These are phyloP conservation scores for Parapristionchus giblindavisi DNA, from an alignment of 2,888 invertebrate species.

Conservation along the genomic window DNA sequence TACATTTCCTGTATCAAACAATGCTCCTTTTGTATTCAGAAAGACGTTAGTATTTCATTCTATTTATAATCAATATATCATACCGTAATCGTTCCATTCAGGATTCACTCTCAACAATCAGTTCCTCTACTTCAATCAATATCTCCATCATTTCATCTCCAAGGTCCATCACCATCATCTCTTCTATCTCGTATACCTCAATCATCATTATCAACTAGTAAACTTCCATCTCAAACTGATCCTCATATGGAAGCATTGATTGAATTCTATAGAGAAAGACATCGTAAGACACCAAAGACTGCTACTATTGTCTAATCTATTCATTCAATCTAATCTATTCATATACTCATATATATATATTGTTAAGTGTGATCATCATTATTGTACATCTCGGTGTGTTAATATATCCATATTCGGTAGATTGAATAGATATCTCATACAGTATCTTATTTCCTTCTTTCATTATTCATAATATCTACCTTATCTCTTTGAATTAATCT, in stretches of 20 bases:
- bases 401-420: no score
- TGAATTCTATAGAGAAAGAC: conserved; percentile 40
- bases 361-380: no score
- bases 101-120: conserved; percentile 10
- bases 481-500: conserved; percentile 9
- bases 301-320: conserved; percentile 55
- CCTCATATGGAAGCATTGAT: conserved; percentile 62
- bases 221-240: conserved; percentile 47
- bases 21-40: conserved; percentile 35
- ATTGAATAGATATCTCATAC: not conserved
- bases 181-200: conserved; percentile 29
- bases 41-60: not conserved
- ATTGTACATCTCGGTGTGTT: no score
- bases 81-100: not conserved
- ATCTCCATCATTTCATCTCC: conserved; percentile 25
- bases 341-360: no score
- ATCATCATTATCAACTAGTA: conserved; percentile 42
- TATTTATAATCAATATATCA: not conserved
- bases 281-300: conserved; percentile 48
- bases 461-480: conserved; percentile 2
- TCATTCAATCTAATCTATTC: no score
- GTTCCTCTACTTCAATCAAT: conserved; percentile 22
- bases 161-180: conserved; percentile 9
- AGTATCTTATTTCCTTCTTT: not conserved
- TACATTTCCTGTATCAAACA: conserved; percentile 52